These are phyloP conservation scores for Tetranychus urticae DNA, from an alignment of 1,140 invertebrate genomes.

Conservation along the genomic window DNA sequence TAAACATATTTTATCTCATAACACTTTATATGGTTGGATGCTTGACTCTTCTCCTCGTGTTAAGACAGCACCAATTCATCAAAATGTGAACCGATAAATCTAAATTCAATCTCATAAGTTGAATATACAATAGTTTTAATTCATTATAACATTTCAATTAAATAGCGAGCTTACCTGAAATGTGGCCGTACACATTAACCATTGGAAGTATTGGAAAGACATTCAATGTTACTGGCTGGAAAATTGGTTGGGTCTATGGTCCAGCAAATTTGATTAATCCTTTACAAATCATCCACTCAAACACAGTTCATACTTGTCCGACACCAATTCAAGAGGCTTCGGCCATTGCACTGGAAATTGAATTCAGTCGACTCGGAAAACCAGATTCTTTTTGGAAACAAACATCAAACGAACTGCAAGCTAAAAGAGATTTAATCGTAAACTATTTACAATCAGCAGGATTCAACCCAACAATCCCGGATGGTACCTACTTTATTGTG, in stretches of 20 bases:
- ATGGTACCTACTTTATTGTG: constrained; percentile 90
- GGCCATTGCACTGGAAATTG: constrained; percentile 64
- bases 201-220: constrained; percentile 93
- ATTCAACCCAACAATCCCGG: constrained; percentile 71
- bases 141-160: constrained; percentile 4
- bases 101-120: background rate
- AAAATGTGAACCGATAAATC: background rate
- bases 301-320: constrained; percentile 65
- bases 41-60: background rate
- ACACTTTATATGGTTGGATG: background rate
- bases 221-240: constrained; percentile 93
- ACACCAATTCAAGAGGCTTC: constrained; percentile 77
- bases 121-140: background rate
- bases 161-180: constrained; percentile 65
- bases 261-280: constrained; percentile 51
- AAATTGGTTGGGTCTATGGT: constrained; percentile 85
- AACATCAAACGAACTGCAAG: constrained; percentile 44
- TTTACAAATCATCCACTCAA: constrained; percentile 75
- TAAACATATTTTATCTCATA: constrained; percentile 4
- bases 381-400: constrained; percentile 65
- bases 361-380: constrained; percentile 39
- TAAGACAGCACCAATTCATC: background rate
- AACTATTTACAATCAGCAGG: constrained; percentile 36
- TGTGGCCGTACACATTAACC: constrained; percentile 95
- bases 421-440: constrained; percentile 64